Percentiles rank a stretch among this genome's conserved stretches.
Evolutionary conservation across 35 echinoderm and acorn worm species (phyloP).

Genomic region (Ptychodera flava): DNA sequence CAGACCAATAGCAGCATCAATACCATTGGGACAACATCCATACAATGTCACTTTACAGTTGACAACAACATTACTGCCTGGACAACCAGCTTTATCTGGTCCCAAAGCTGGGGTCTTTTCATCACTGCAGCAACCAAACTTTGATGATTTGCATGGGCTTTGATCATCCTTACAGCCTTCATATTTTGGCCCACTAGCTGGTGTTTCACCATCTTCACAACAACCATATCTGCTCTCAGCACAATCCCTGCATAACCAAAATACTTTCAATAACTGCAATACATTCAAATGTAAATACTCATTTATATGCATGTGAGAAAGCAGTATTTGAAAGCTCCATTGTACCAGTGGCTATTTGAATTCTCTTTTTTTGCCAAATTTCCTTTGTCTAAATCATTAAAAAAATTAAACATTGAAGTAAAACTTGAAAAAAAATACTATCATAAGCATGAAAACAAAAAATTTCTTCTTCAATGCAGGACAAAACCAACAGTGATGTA

Average conservation of each 20-base stretch:
- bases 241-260: conserved; percentile 31
- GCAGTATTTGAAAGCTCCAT: too few relatives aligned
- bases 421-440: too few relatives aligned
- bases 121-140: conserved; percentile 5
- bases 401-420: too few relatives aligned
- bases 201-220: conserved; percentile 51
- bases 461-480: too few relatives aligned
- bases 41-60: conserved; percentile 38
- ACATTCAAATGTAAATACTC: too few relatives aligned
- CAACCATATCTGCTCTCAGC: conserved; percentile 45
- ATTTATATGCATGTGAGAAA: too few relatives aligned
- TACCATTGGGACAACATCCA: conserved; percentile 64
- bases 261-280: too few relatives aligned
- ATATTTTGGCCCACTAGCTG: conserved; percentile 28
- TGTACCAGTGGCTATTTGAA: too few relatives aligned
- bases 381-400: too few relatives aligned
- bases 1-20: conserved; percentile 24
- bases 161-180: conserved; percentile 30
- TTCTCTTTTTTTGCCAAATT: too few relatives aligned
- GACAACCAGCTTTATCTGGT: background rate
- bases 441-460: too few relatives aligned
- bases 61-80: background rate
- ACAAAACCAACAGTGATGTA: too few relatives aligned
- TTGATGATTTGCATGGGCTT: background rate
- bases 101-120: background rate